Conservation (phyloP, 1,140 invertebrate genomes). For the Limonius californicus region DNA sequence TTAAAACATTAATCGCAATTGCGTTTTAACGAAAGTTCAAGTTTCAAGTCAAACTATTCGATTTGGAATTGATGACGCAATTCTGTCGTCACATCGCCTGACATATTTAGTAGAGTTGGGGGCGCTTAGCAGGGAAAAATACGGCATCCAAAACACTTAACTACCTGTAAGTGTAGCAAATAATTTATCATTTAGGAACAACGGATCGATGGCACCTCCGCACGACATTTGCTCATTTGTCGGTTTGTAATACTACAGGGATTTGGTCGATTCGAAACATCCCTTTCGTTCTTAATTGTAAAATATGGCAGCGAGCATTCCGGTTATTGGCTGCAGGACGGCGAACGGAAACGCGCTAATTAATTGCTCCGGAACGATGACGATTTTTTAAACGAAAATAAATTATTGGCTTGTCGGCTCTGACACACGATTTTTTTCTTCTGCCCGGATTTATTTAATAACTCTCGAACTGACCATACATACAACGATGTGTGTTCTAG, state of each 20-base stretch:
- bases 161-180: constrained; percentile 5
- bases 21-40: too few species aligned
- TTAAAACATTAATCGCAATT: too few species aligned
- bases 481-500: too few species aligned
- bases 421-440: too few species aligned
- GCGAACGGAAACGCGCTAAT: neutral
- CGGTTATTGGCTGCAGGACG: neutral
- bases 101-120: neutral
- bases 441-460: too few species aligned
- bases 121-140: constrained; percentile 3
- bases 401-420: neutral
- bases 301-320: neutral
- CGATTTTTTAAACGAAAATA: constrained; percentile 1
- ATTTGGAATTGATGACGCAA: too few species aligned
- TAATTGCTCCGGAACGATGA: neutral
- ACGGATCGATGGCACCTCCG: constrained; percentile 3
- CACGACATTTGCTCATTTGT: constrained; percentile 13
- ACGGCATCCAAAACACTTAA: constrained; percentile 1
- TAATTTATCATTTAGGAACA: constrained; percentile 13
- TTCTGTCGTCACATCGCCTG: neutral
- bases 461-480: too few species aligned
- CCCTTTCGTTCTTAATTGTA: constrained; percentile 1
- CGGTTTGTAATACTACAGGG: constrained; percentile 3
- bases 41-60: too few species aligned
- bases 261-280: constrained; percentile 5